Evolutionary conservation across 2,113 vertebrate species (phyloP).

Genomic region (Onychostruthus taczanowskii): DNA sequence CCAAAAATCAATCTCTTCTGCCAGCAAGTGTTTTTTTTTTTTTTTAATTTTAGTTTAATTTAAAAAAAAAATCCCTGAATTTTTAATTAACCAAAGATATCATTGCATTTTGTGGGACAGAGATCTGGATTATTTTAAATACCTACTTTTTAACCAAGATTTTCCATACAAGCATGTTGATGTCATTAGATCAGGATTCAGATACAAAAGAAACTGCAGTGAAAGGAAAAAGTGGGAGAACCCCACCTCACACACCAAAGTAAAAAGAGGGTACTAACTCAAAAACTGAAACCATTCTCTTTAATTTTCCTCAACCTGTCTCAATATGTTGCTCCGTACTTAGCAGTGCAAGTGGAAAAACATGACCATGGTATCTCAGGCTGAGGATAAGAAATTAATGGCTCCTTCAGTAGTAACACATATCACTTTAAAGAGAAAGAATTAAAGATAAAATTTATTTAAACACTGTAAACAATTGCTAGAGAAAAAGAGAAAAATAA

Average conservation of each 20-base stretch:
- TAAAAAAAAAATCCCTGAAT: rapidly evolving
- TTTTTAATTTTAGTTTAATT: not conserved
- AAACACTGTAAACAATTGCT: not conserved
- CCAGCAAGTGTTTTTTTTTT: not conserved
- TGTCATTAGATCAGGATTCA: not conserved
- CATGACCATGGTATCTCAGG: not conserved
- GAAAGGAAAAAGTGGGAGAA: not conserved
- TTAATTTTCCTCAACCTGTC: not conserved
- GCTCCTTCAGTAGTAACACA: not conserved
- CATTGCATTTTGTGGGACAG: not conserved
- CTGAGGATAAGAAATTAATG: not conserved
- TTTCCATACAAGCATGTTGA: not conserved
- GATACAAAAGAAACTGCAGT: not conserved
- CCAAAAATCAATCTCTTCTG: not conserved
- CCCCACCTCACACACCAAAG: rapidly evolving
- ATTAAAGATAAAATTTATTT: not conserved
- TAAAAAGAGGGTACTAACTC: not conserved
- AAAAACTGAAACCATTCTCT: not conserved
- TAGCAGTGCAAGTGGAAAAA: not conserved
- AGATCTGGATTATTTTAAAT: not conserved
- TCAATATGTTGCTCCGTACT: not conserved
- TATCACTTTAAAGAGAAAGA: not conserved
- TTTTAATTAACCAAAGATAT: not conserved
- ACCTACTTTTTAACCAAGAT: not conserved
- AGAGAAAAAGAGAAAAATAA: not conserved